A percentile compares a stretch with the other conserved stretches of the same genome.
Evolutionary conservation across 2,797 vertebrate genomes (phyloP).

Genomic region (Amniataba percoides): DNA sequence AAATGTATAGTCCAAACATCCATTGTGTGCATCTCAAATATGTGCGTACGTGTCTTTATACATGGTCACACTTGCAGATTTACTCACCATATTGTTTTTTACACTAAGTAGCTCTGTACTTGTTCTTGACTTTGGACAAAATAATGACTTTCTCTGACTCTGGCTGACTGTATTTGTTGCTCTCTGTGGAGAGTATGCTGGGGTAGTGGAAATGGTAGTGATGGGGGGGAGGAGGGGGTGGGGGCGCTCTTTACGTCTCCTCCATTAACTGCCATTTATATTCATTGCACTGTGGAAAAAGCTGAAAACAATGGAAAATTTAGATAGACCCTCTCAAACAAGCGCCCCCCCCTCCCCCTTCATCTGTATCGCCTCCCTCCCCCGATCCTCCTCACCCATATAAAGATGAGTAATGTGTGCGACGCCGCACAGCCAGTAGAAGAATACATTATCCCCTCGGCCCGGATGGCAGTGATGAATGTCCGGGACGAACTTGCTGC

Average conservation of each 20-base stretch:
- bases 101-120: constrained; percentile 6
- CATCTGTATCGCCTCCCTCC: constrained; percentile 17
- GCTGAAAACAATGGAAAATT: constrained; percentile 74
- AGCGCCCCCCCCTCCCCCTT: not conserved
- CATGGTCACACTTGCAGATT: not conserved
- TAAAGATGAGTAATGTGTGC: constrained; percentile 83
- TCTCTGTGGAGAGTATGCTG: not conserved
- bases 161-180: not conserved
- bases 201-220: constrained; percentile 6
- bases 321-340: constrained; percentile 52
- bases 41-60: not conserved
- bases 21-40: too few species aligned
- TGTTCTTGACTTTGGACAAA: not conserved
- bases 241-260: constrained; percentile 26
- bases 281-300: constrained; percentile 53
- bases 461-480: constrained; percentile 82
- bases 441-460: constrained; percentile 80
- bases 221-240: not conserved
- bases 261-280: constrained; percentile 67
- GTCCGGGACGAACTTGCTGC: constrained; percentile 69
- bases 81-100: not conserved
- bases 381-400: constrained; percentile 43
- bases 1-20: not conserved
- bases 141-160: constrained; percentile 13
- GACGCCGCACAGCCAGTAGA: constrained; percentile 63